Evolutionary conservation across 2,113 vertebrate species (phyloP).

Genomic region (Synodontis membranacea): DNA sequence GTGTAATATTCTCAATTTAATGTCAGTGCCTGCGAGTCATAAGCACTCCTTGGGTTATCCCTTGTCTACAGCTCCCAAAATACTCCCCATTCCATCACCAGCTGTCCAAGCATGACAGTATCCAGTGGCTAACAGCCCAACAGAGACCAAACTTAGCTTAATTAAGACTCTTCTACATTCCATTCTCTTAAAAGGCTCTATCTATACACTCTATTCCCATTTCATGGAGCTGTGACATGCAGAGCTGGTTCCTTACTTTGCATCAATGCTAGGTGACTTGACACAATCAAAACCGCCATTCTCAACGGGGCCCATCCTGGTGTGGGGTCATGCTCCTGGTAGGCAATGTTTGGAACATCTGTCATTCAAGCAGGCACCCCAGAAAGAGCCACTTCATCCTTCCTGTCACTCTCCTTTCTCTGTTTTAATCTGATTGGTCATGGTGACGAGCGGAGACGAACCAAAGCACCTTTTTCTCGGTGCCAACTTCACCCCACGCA

Average conservation of each 20-base stretch:
- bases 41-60: constrained; percentile 52
- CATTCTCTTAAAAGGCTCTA: constrained; percentile 28
- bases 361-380: constrained; percentile 54
- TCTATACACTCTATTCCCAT: not conserved
- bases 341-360: constrained; percentile 56
- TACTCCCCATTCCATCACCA: constrained; percentile 43
- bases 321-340: constrained; percentile 42
- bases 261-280: constrained; percentile 44
- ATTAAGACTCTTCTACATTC: constrained; percentile 52
- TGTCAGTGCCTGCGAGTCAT: constrained; percentile 54
- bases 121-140: constrained; percentile 51
- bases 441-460: constrained; percentile 32
- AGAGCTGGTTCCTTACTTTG: constrained; percentile 26
- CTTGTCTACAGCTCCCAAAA: constrained; percentile 46
- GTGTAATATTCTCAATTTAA: constrained; percentile 50
- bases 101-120: constrained; percentile 50
- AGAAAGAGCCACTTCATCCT: not conserved
- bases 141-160: constrained; percentile 52
- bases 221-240: constrained; percentile 22
- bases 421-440: constrained; percentile 64
- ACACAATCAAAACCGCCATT: constrained; percentile 47
- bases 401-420: constrained; percentile 39
- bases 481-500: constrained; percentile 50
- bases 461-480: constrained; percentile 60
- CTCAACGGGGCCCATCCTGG: constrained; percentile 39